Conservation (phyloP, 2,113 vertebrate genomes). For the Misgurnus anguillicaudatus region DNA sequence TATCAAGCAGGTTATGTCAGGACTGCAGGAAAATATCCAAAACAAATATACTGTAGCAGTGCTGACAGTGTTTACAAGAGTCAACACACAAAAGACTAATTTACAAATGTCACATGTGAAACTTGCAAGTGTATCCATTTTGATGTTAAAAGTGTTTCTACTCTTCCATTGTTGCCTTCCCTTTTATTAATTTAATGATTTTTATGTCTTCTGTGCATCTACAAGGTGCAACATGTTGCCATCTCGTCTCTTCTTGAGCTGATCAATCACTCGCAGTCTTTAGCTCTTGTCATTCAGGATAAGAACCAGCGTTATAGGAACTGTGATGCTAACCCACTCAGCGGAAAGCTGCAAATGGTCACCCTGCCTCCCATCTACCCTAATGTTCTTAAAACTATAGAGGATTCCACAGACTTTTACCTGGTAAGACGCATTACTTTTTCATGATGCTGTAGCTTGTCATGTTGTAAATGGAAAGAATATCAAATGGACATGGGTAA, state of each 20-base stretch:
- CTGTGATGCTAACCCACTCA: conserved; percentile 81
- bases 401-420: conserved; percentile 91
- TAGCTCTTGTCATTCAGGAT: conserved; percentile 92
- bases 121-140: background rate
- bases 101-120: background rate
- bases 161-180: background rate
- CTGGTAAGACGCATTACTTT: conserved; percentile 72
- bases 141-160: too few species aligned
- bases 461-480: background rate
- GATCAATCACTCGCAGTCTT: conserved; percentile 93
- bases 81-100: background rate
- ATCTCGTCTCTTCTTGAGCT: conserved; percentile 90
- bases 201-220: background rate
- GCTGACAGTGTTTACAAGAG: background rate
- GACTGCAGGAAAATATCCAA: background rate
- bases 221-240: conserved; percentile 85
- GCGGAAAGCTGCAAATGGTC: conserved; percentile 91
- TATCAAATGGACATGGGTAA: too few species aligned
- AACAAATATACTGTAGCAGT: background rate
- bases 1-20: background rate
- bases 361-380: conserved; percentile 89
- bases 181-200: background rate
- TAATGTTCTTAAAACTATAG: conserved; percentile 77
- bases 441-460: background rate
- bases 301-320: conserved; percentile 84